Percentiles rank a stretch among this genome's conserved stretches.
phyloP scores from a whole-genome alignment of 2,113 vertebrate species.

The Neotoma lepida region DNA sequence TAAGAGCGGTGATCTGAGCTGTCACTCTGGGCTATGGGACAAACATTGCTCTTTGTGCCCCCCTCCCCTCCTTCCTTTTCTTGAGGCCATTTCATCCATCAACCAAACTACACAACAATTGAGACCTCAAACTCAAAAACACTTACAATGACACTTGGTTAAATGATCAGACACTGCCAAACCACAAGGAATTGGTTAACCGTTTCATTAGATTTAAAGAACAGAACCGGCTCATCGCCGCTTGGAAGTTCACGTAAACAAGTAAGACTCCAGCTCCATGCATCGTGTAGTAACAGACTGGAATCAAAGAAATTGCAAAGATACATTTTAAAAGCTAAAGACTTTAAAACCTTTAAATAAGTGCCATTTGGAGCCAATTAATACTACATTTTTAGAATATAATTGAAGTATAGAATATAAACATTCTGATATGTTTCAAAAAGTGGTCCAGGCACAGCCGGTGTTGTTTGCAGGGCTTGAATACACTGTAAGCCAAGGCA shows the following conservation, averaged over 20 bases:
- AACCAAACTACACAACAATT: slow-evolving; percentile 73
- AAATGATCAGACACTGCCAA: slow-evolving; percentile 43
- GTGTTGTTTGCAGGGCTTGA: neutral
- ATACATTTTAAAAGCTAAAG: slow-evolving; percentile 42
- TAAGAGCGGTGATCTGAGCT: slow-evolving; percentile 75
- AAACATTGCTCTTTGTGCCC: slow-evolving; percentile 66
- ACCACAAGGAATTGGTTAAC: neutral
- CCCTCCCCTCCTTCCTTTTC: slow-evolving; percentile 63
- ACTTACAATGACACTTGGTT: slow-evolving; percentile 45
- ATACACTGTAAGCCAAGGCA: neutral
- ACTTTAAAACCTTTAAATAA: slow-evolving; percentile 48
- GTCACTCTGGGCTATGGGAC: slow-evolving; percentile 75
- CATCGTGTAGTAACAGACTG: neutral
- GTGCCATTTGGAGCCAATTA: neutral
- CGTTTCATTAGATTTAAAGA: slow-evolving; percentile 11
- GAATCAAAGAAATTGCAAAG: neutral
- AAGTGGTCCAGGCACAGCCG: neutral
- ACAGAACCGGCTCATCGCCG: neutral
- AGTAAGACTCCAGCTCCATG: neutral
- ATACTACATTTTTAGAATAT: neutral
- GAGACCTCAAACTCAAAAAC: slow-evolving; percentile 67
- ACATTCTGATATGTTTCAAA: neutral
- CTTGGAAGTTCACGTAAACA: neutral
- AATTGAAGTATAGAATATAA: slow-evolving; percentile 1
- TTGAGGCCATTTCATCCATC: slow-evolving; percentile 81